Conservation (phyloP, 2,797 vertebrate species). For the Diplodus puntazzo region DNA sequence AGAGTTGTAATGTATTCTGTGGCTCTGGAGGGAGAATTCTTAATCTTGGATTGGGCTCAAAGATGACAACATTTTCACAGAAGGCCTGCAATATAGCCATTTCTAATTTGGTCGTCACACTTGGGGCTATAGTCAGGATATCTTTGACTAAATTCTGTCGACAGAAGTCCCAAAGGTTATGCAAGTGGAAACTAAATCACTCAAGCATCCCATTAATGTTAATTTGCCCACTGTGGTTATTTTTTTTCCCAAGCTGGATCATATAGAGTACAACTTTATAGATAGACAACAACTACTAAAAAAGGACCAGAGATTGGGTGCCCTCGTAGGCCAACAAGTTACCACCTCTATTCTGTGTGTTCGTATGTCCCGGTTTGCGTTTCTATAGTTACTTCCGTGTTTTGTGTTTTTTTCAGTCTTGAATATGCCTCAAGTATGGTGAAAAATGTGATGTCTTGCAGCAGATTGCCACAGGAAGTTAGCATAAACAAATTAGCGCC, state of each 20-base stretch:
- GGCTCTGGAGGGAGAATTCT: background rate
- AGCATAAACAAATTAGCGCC: too few relatives aligned
- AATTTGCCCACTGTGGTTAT: background rate
- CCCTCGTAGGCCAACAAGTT: background rate
- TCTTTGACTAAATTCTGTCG: background rate
- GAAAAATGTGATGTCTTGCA: too few relatives aligned
- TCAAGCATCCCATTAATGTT: background rate
- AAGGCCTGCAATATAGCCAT: background rate
- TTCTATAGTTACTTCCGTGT: too few relatives aligned
- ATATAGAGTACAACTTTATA: background rate
- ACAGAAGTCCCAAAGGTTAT: background rate
- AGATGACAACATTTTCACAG: background rate
- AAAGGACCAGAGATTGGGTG: background rate
- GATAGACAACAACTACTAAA: background rate
- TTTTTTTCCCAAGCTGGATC: background rate
- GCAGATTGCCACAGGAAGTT: too few relatives aligned
- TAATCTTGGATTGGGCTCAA: background rate
- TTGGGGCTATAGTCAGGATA: background rate
- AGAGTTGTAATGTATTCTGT: background rate
- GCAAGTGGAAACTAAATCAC: background rate
- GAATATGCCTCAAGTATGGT: too few relatives aligned
- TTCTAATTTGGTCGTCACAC: background rate
- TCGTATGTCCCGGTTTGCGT: too few relatives aligned
- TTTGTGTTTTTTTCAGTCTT: too few relatives aligned
- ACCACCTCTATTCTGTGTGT: too few relatives aligned